Evolutionary conservation across 2,113 vertebrate species (phyloP), one percentile per base, ranked within the genome.

Genomic region (Perca schrenkii): DNA sequence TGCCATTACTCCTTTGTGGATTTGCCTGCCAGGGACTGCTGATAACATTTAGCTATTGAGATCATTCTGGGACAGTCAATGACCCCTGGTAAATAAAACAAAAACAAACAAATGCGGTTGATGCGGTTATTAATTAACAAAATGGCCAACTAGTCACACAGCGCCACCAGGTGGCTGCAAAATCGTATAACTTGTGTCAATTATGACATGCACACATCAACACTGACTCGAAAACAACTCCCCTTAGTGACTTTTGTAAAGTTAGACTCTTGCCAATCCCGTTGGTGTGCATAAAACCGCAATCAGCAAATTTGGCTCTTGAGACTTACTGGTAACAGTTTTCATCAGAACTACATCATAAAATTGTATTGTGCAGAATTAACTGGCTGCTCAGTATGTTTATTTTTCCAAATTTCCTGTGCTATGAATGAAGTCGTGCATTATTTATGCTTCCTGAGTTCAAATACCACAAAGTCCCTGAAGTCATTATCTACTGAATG

Each of bases 371-470:
- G 28, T 64, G 74, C 34, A 50, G 71, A 84, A 50, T 66, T 34
- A 74, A 72, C 62, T 58, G 69, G 68, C 77, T 73, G n/a, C 68
- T 57, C 31, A 77, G 69, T 76, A 17, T 90, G 70, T 88, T 93
- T 90, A 72, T 80, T 85, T 85, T 80, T 69, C 74, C 65, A 86
- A 72, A 86, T 86, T 83, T 79, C 74, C 77, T 66, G n/a, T 80
- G 86, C 63, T 46, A 12, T 76, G 79, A 83, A 49, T 67, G 46
- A 86, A 79, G 65, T 0, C 25, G 34, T 77, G 80, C 60, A 69
- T 87, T 87, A 91, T 92, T 91, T 85, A 87, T 89, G 62, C 80
- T 40, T 77, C 76, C 83, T n/a, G 2, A 80, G 77, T 83, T 86
- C 17, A 77, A 90, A 77, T 68, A 67, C 56, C 88, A 73, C 86